Evolutionary conservation across 2,113 vertebrate genomes (phyloP), one percentile per base, ranked within the genome.

Genomic region (Cyanoramphus novaezelandiae): DNA sequence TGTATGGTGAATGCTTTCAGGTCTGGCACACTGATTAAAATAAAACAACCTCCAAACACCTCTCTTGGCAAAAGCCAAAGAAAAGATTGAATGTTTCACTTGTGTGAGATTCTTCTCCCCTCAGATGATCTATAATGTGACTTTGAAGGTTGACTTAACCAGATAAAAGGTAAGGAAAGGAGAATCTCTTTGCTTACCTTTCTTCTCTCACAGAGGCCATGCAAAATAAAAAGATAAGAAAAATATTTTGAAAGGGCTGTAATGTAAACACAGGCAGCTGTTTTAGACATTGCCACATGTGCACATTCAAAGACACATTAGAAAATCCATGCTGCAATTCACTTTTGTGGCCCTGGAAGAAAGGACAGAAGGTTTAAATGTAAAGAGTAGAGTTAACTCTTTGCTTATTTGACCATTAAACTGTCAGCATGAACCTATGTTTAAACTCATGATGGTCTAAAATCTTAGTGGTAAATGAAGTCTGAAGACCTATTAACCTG

Each of bases 341-440:
- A 72, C 94, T 92, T 94, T 93, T 94, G 96, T 92, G 91, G 76
- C 79, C 84, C 7, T 25, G 47, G 63, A 89, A 91, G 60, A 96
- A 86, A 96, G 94, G 93, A 93, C 91, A 90, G 63, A 95, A 96
- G 70, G 77, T 97, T 97, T 97, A 96, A 86, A 96, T 88, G 90
- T 97, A 97, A 95, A 95, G 98, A 97, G 96, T 95, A 93, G 55
- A 97, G 93, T 98, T 98, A 97, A 97, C 89, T 97, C 94, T 94
- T 97, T 97, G 83, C 88, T 94, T 95, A 95, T 97, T 94, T 60
- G 88, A 96, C 93, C 92, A 97, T 98, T 97, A 97, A 98, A 71
- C 96, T 98, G 98, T 98, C 98, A 98, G 24, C 95, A 94, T 92
- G 82, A 96, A 97, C 94, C 57, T 82, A 82, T 90, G 90, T 96